Evolutionary conservation across 2,888 invertebrate species (phyloP), one percentile per base, ranked within the genome.

Genomic region (Parnassius smintheus): DNA sequence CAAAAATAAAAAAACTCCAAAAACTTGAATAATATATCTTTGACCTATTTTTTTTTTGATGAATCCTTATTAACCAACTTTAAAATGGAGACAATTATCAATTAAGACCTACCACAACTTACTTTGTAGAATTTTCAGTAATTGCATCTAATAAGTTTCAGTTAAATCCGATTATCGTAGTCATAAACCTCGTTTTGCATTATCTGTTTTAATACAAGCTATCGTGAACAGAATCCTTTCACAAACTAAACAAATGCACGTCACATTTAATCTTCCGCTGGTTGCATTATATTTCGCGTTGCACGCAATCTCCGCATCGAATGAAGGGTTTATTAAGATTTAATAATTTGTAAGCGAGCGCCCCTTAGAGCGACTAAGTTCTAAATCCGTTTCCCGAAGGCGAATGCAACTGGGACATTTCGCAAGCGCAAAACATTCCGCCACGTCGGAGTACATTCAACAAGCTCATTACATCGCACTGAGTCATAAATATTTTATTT

Each of bases 331-430:
- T 68, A 66, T 74, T 74, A 68, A 68, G 68, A 75, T 75, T 81
- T 80, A 81, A 80, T 81, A 79, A 75, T 68, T 65, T 64, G 71
- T 70, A 70, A 64, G 61, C 60, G 42, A 56, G 59, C 12, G 49
- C 74, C 73, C 72, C 73, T 68, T 70, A 75, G 72, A 75, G 72
- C 72, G 70, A 69, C 72, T 71, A 69, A 67, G 66, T 63, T 59
- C 73, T 72, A 77, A 77, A 83, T 86, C 86, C 84, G 83, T 81
- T 85, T 85, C 81, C 82, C 76, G 76, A 80, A 80, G 77, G 76
- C 77, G 69, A 75, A 68, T 64, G 61, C 66, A 67, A 60, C 59
- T 56, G 56, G 64, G 65, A 53, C 53, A 57, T 72, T 70, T 74
- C 66, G 71, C 72, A 74, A 74, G 56, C 67, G 50, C 67, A 61